Evolutionary conservation across 2,113 vertebrate species (phyloP).

Genomic region (Delphinapterus leucas): DNA sequence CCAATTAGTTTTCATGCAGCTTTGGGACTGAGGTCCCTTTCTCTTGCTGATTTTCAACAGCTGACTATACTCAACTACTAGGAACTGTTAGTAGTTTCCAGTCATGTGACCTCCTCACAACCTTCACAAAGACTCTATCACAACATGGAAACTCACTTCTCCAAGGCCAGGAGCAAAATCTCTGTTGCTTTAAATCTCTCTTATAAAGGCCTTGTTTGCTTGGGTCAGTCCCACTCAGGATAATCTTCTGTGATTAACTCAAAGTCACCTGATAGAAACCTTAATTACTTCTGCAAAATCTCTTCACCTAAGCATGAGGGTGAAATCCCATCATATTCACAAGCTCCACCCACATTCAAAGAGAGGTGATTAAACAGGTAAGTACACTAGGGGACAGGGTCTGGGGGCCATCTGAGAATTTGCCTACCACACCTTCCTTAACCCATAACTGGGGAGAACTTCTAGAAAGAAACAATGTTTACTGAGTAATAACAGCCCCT

Average conservation of each 20-base stretch:
- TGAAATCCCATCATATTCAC: not conserved
- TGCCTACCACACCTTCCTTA: not conserved
- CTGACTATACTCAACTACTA: too few relatives aligned
- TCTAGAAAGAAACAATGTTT: too few relatives aligned
- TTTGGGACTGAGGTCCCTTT: too few relatives aligned
- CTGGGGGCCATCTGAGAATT: not conserved
- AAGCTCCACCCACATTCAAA: not conserved
- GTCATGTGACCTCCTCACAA: not conserved
- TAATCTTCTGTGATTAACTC: not conserved
- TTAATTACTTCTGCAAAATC: not conserved
- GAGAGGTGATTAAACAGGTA: rapidly evolving
- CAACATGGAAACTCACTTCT: not conserved
- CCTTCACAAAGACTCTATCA: not conserved
- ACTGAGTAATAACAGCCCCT: not conserved
- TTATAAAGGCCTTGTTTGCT: not conserved
- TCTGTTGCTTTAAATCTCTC: not conserved
- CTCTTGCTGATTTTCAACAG: not conserved
- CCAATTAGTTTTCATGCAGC: rapidly evolving
- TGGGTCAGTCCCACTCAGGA: not conserved
- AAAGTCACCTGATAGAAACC: not conserved
- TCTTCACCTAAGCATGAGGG: not conserved
- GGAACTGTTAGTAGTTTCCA: not conserved
- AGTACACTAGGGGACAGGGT: rapidly evolving
- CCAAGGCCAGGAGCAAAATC: not conserved
- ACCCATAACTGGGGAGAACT: not conserved